Percentiles rank a stretch among this genome's conserved stretches.
Conservation (phyloP, 2,113 vertebrate genomes). For the Oceanodroma tethys region DNA sequence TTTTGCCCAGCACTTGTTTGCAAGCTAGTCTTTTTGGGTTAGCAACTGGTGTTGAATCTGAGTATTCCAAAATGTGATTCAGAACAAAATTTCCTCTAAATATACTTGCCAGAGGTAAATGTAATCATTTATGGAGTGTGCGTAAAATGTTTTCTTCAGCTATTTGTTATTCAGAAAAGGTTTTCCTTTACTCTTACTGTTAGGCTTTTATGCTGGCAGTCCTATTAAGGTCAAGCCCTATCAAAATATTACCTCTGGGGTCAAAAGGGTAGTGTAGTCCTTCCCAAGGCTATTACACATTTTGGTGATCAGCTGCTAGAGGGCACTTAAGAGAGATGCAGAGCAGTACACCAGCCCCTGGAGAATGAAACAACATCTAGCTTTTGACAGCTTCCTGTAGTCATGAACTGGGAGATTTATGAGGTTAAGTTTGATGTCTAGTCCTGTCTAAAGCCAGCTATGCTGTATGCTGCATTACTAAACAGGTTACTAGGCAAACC, state of each 20-base stretch:
- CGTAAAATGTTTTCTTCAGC: slow-evolving; percentile 44
- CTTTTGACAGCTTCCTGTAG: slow-evolving; percentile 62
- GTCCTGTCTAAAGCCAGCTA: slow-evolving; percentile 43
- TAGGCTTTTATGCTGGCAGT: slow-evolving; percentile 5
- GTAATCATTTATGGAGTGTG: slow-evolving; percentile 61
- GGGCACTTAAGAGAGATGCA: slow-evolving; percentile 33
- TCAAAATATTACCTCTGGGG: slow-evolving; percentile 46
- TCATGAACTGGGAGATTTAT: slow-evolving; percentile 65
- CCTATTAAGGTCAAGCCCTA: slow-evolving; percentile 47
- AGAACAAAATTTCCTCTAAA: slow-evolving; percentile 43
- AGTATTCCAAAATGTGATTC: slow-evolving; percentile 23
- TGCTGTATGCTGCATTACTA: slow-evolving; percentile 45
- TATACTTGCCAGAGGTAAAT: slow-evolving; percentile 56
- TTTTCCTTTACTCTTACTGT: slow-evolving; percentile 20
- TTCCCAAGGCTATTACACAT: slow-evolving; percentile 35
- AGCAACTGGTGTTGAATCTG: background rate
- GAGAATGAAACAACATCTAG: slow-evolving; percentile 58
- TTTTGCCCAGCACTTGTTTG: background rate
- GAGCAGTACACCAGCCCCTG: background rate
- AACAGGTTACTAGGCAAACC: slow-evolving; percentile 27
- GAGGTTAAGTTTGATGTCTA: slow-evolving; percentile 64
- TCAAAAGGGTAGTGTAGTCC: slow-evolving; percentile 29
- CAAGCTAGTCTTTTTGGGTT: background rate
- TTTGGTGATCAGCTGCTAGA: slow-evolving; percentile 57
- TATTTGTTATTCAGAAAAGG: slow-evolving; percentile 56